phyloP scores from a whole-genome alignment of 2,113 vertebrate species.

The Platycercus adscitus region DNA sequence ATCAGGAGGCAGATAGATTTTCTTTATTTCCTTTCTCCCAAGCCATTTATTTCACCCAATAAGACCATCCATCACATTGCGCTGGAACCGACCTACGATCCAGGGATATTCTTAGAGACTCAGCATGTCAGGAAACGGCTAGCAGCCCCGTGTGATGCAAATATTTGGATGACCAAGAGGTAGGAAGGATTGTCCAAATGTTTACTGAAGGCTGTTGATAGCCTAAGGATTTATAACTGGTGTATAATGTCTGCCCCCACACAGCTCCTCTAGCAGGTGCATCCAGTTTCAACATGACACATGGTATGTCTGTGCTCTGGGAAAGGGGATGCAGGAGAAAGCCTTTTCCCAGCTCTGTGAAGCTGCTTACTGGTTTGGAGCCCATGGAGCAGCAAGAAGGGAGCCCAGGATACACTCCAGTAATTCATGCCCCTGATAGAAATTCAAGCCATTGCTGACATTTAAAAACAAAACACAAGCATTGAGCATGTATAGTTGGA shows the following conservation, averaged over 20 bases:
- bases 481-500: neutral
- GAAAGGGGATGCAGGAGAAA: too few species aligned
- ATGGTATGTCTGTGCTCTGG: too few species aligned
- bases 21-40: neutral
- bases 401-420: neutral
- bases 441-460: neutral
- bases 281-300: too few species aligned
- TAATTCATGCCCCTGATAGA: neutral
- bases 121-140: slow-evolving; percentile 50
- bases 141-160: slow-evolving; percentile 51
- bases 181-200: too few species aligned
- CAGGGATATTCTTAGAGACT: slow-evolving; percentile 24
- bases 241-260: too few species aligned
- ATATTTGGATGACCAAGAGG: slow-evolving; percentile 58
- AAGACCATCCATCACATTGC: neutral
- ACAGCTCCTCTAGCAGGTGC: too few species aligned
- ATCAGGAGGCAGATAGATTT: neutral
- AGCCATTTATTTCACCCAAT: neutral
- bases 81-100: slow-evolving; percentile 4
- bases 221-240: too few species aligned
- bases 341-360: too few species aligned
- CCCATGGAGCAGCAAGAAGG: fast-evolving
- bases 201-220: too few species aligned
- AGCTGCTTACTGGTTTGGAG: too few species aligned
- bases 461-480: neutral